Base-by-base conservation (phyloP, 2,797 vertebrate species). In the Rhinichthys osculus region DNA sequence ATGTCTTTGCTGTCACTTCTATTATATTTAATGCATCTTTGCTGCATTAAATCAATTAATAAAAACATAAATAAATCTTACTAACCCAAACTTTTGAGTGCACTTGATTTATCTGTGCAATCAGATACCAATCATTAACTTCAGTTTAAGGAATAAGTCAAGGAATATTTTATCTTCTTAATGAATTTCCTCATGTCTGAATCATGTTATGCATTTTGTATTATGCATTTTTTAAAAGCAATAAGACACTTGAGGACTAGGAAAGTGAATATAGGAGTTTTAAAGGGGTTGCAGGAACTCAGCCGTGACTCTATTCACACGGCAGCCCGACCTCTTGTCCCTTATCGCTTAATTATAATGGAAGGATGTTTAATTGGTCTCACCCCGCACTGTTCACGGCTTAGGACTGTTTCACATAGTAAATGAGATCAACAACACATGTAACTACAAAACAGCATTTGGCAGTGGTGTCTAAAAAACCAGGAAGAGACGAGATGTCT, bases 341-440 rank as follows among this genome's bases (percentile, higher is more conserved):
- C 35, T 78, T 62, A 62, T 19, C 3, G 23, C 54, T 27, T 62
- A 78, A 62, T 78, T 78, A 78, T 62, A 78, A 78, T 11, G 70
- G 70, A 83, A 14, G 40, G 71, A 13, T 62, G 70, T 50, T 62
- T 83, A 83, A 83, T 35, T 74, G 70, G 54, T 59, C 81, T 57
- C 19, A 16, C 33, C 35, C 44, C 11, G 7, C 17, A 44, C 17
- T 11, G 54, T 38, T 83, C 78, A 69, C 0, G 40, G 35, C 52
- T 64, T n/a, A 33, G 27, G 62, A 4, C 27, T 27, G 23, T 64
- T 66, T 67, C 71, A 21, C 38, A 35, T 10, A 42, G 27, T 82
- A 73, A 83, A 47, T 57, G 38, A 19, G 27, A 57, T 73, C 44
- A 73, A 73, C 40, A 83, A 10, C 76, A 78, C 54, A 59, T 78